These are phyloP conservation scores for Trematomus loennbergii DNA, from an alignment of 2,113 vertebrate genomes.

Conservation along the genomic window DNA sequence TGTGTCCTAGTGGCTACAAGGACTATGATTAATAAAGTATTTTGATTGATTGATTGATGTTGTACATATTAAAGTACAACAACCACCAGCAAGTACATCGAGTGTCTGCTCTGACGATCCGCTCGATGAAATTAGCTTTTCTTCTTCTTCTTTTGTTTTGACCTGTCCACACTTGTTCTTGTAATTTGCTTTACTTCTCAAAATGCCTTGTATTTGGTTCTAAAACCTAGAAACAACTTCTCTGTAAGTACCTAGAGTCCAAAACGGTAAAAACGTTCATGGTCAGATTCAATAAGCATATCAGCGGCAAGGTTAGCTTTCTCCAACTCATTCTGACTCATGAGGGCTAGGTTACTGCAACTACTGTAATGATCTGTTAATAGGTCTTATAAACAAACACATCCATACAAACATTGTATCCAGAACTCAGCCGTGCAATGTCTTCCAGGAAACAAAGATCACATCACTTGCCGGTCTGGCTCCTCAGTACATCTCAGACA, in stretches of 20 bases:
- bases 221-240: neutral
- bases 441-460: neutral
- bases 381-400: neutral
- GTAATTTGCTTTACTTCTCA: neutral
- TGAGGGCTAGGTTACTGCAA: neutral
- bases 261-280: neutral
- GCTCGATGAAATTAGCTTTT: too few relatives aligned
- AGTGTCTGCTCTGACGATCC: too few relatives aligned
- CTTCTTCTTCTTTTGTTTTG: neutral
- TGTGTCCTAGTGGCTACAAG: too few relatives aligned
- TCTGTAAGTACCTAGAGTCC: neutral
- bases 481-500: constrained; percentile 1
- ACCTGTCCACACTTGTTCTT: neutral
- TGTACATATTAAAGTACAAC: too few relatives aligned
- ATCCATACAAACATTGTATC: neutral
- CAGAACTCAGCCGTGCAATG: neutral
- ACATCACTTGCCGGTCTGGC: neutral
- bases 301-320: neutral
- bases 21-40: too few relatives aligned
- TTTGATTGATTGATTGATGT: too few relatives aligned
- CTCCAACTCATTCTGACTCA: neutral
- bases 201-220: neutral
- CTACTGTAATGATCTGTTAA: neutral
- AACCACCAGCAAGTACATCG: too few relatives aligned
- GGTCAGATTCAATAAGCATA: too few relatives aligned